Conservation (phyloP, 2,113 vertebrate genomes). For the Anthoscopus minutus region DNA sequence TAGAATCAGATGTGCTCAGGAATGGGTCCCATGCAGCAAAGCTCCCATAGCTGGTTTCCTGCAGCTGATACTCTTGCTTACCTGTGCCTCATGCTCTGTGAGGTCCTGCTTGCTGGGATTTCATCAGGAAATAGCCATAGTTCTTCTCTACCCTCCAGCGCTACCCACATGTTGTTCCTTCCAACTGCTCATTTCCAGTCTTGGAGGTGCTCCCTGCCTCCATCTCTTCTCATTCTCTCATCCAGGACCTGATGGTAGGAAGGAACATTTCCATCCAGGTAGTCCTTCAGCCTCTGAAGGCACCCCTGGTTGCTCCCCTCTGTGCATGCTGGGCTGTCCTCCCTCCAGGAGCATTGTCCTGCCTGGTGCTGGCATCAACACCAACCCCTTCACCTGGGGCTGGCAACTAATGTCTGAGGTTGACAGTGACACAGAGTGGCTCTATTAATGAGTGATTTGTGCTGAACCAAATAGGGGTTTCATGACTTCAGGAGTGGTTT, state of each 20-base stretch:
- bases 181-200: neutral
- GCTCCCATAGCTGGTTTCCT: neutral
- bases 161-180: neutral
- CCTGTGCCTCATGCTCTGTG: neutral
- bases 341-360: fast-evolving
- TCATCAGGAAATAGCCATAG: neutral
- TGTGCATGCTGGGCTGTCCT: neutral
- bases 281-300: neutral
- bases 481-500: neutral
- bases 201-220: neutral
- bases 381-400: neutral
- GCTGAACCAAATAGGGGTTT: neutral
- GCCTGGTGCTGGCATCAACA: neutral
- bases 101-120: neutral
- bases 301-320: neutral
- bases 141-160: neutral
- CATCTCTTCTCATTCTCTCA: neutral
- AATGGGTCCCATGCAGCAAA: neutral
- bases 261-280: neutral
- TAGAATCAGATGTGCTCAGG: conserved; percentile 28
- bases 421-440: neutral
- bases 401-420: neutral
- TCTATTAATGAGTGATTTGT: neutral
- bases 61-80: neutral
- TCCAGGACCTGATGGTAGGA: neutral